Evolutionary conservation across 2,888 invertebrate species (phyloP), one percentile per base, ranked within the genome.

Genomic region (Leptogaster cylindrica): DNA sequence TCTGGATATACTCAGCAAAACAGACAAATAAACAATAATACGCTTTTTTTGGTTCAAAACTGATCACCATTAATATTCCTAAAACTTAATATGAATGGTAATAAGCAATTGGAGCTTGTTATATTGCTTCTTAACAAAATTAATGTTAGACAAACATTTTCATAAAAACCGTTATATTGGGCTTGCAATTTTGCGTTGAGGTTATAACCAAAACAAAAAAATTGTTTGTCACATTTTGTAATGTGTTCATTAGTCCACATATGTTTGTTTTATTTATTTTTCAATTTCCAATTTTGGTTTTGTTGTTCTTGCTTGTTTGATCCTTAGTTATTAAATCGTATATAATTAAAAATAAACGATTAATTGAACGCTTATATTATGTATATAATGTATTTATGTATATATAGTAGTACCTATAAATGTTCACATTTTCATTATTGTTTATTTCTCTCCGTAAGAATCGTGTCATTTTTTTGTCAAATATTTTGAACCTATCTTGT

Each of bases 301-400:
- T 20, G 55, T 39, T 20, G 16, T 55, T 3, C 36, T 55, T 44
- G 41, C 27, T 61, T 61, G 44, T 61, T 44, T 61, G 41, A 31
- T 61, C 44, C 27, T 61, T 61, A 44, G 20, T 61, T 28, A 44
- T 61, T 61, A 61, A 61, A 44, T 61, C 44, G 61, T 61, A 69
- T 69, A 69, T 69, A 61, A 69, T 69, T 66, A 69, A 69, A 68
- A 69, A 69, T 69, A n/a, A n/a, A n/a, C 66, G 66, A 69, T 28
- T 69, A 66, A 69, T 66, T 61, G 66, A 69, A 66, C 69, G 69
- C 66, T 69, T 69, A 69, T 64, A 39, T 55, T 68, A 61, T 61
- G 61, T 61, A 61, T 61, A 61, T 61, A n/a, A 61, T 61, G 44
- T 61, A 61, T 61, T 41, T 61, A 61, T 61, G 61, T 61, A 61